phyloP scores from a whole-genome alignment of 2,888 invertebrate species.

The Scaptomyza reducta region DNA sequence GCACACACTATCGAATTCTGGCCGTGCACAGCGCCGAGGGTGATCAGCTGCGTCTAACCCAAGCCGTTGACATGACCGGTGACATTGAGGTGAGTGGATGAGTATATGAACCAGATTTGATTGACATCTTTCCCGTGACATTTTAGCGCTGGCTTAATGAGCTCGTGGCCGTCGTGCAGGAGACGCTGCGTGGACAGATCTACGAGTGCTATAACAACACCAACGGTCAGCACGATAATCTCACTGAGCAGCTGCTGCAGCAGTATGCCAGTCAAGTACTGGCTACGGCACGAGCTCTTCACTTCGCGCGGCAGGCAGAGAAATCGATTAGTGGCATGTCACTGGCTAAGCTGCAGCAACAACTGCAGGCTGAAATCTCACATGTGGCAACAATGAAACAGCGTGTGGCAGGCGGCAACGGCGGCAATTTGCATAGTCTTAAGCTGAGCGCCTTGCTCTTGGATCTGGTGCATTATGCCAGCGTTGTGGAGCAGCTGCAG shows the following conservation, averaged over 20 bases:
- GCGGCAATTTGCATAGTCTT: conserved; percentile 87
- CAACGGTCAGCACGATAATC: conserved; percentile 67
- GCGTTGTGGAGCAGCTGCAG: conserved; percentile 91
- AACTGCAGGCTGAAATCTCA: conserved; percentile 84
- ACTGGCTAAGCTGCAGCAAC: conserved; percentile 85
- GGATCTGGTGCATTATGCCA: conserved; percentile 96
- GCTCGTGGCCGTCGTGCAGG: conserved; percentile 93
- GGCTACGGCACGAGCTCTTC: conserved; percentile 92
- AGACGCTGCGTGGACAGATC: conserved; percentile 89
- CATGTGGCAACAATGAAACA: conserved; percentile 79
- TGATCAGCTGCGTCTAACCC: conserved; percentile 76
- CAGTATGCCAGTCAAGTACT: conserved; percentile 88
- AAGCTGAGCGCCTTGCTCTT: conserved; percentile 96
- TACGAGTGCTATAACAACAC: conserved; percentile 84
- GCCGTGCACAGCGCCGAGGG: conserved; percentile 85
- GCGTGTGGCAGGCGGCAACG: conserved; percentile 84
- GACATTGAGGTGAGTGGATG: conserved; percentile 79
- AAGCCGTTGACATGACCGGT: conserved; percentile 81
- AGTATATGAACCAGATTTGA: neutral
- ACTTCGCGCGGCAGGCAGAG: conserved; percentile 94
- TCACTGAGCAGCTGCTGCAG: conserved; percentile 85
- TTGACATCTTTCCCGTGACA: neutral
- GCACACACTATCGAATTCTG: conserved; percentile 82
- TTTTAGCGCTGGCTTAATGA: conserved; percentile 84
- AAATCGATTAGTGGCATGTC: conserved; percentile 89